Conservation (phyloP, 2,888 invertebrate genomes). For the Protophormia terraenovae region DNA sequence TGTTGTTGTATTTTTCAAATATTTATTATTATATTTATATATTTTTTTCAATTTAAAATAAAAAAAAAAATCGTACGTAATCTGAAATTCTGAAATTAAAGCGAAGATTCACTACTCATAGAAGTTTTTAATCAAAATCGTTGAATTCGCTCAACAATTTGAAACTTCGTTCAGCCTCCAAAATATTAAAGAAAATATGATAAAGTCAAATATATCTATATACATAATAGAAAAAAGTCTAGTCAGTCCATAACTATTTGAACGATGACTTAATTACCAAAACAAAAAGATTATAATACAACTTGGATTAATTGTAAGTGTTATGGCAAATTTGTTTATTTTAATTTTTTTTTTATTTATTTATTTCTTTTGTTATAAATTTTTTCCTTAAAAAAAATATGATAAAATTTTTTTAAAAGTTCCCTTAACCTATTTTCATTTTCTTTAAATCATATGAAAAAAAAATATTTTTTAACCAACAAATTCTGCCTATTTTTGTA, state of each 20-base stretch:
- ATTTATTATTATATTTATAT: constrained; percentile 77
- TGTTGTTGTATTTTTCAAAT: constrained; percentile 77
- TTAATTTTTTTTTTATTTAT: constrained; percentile 15
- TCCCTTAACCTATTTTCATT: constrained; percentile 29
- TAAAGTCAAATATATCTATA: not conserved
- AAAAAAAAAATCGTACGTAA: constrained; percentile 64
- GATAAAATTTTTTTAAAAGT: not conserved
- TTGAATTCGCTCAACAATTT: constrained; percentile 52
- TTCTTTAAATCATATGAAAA: not conserved
- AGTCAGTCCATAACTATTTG: constrained; percentile 39
- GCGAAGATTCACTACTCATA: constrained; percentile 77
- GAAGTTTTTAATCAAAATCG: constrained; percentile 71
- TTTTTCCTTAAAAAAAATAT: constrained; percentile 8
- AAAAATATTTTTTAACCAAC: constrained; percentile 6
- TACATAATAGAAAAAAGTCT: not conserved
- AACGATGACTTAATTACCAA: constrained; percentile 31
- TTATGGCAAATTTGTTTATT: constrained; percentile 38
- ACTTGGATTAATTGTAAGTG: constrained; percentile 67
- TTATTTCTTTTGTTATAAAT: constrained; percentile 1
- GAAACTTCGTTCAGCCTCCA: constrained; percentile 54
- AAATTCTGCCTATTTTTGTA: constrained; percentile 35
- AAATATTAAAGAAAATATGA: constrained; percentile 26
- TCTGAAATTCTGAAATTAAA: constrained; percentile 71
- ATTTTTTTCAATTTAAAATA: constrained; percentile 70
- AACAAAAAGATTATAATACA: constrained; percentile 23